Percentiles rank a stretch among this genome's conserved stretches.
Evolutionary conservation across 1,140 invertebrate species (phyloP).

Genomic region (Coelopa frigida): DNA sequence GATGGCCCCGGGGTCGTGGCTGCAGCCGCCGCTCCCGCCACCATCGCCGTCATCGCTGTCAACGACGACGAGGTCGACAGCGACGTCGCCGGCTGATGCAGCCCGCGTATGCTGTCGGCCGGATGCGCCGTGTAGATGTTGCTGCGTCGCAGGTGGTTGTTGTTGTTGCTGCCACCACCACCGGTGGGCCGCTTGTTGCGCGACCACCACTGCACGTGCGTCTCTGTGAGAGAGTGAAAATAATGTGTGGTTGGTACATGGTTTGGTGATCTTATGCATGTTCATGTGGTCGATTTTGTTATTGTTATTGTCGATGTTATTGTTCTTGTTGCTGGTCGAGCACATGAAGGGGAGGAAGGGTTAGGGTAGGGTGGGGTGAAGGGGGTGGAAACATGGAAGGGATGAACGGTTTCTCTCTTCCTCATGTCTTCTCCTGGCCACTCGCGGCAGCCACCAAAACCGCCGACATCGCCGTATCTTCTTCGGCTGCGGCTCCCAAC

Average conservation of each 20-base stretch:
- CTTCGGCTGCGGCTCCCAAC: not conserved
- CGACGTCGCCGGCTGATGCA: slow-evolving; percentile 25
- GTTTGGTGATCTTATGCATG: not conserved
- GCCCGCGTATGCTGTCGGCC: slow-evolving; percentile 38
- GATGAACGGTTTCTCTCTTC: not conserved
- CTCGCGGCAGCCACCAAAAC: slow-evolving; percentile 14
- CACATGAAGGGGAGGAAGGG: too few relatives aligned
- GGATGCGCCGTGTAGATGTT: slow-evolving; percentile 43
- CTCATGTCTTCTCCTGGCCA: slow-evolving; percentile 9
- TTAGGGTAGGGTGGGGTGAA: too few relatives aligned
- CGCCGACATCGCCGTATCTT: slow-evolving; percentile 4
- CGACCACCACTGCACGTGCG: slow-evolving; percentile 43
- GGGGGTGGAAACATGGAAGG: not conserved
- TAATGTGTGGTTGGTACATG: not conserved
- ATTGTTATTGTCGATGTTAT: too few relatives aligned
- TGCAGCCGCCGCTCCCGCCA: slow-evolving; percentile 14
- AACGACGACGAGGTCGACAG: slow-evolving; percentile 14
- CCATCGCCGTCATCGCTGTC: slow-evolving; percentile 18
- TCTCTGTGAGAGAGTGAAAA: slow-evolving; percentile 21
- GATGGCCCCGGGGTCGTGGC: slow-evolving; percentile 11
- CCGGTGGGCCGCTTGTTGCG: slow-evolving; percentile 40
- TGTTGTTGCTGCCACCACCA: slow-evolving; percentile 24
- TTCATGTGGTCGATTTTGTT: too few relatives aligned
- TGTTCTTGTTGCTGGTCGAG: too few relatives aligned
- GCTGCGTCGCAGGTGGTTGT: slow-evolving; percentile 41